A percentile compares a stretch with the other conserved stretches of the same genome.
phyloP scores from a whole-genome alignment of 2,797 vertebrate species.

The Acipenser ruthenus region DNA sequence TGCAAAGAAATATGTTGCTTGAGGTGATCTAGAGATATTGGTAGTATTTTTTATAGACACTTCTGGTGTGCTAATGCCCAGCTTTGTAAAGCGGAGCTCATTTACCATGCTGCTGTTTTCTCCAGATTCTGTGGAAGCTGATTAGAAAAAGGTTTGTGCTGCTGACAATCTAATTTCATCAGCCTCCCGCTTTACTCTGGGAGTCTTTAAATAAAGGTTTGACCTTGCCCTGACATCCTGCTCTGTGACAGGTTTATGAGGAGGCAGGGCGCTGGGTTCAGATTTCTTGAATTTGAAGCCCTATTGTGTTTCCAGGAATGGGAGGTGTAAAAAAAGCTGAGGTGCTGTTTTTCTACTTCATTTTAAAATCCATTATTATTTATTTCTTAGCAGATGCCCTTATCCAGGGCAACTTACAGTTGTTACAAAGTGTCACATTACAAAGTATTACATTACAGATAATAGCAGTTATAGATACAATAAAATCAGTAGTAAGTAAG shows the following conservation, averaged over 20 bases:
- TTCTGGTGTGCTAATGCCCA: background rate
- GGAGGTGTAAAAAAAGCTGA: constrained; percentile 14
- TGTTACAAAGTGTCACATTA: too few species aligned
- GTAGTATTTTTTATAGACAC: too few species aligned
- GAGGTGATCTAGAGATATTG: too few species aligned
- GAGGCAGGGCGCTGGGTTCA: constrained; percentile 34
- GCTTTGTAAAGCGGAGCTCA: background rate
- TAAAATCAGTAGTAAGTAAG: too few species aligned
- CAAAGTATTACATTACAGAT: too few species aligned
- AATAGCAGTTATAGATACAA: too few species aligned
- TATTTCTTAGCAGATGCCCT: too few species aligned
- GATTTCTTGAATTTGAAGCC: constrained; percentile 38
- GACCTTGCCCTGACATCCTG: constrained; percentile 46
- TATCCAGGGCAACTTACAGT: too few species aligned
- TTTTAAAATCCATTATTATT: background rate
- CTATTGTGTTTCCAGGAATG: constrained; percentile 31
- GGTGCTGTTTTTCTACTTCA: background rate
- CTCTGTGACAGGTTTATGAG: constrained; percentile 47
- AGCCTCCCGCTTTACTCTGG: constrained; percentile 5
- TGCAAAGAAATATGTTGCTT: too few species aligned
- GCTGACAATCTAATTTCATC: constrained; percentile 12
- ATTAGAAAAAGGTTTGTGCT: constrained; percentile 18
- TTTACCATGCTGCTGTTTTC: constrained; percentile 9
- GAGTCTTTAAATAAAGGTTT: constrained; percentile 30
- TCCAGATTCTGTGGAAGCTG: background rate